Evolutionary conservation across 2,113 vertebrate species (phyloP), one percentile per base, ranked within the genome.

Genomic region (Hydrolagus affinis): DNA sequence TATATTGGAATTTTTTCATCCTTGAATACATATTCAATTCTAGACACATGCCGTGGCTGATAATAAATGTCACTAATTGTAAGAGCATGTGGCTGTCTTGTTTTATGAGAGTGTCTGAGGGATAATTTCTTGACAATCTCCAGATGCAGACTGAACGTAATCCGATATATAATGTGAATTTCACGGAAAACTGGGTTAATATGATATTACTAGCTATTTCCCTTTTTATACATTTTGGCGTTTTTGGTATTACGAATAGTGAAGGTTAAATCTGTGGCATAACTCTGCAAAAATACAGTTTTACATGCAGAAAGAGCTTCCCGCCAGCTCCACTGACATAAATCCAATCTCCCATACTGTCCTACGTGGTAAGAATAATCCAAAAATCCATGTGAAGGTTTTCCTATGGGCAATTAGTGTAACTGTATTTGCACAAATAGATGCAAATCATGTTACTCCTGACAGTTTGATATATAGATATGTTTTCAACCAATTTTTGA

Each of bases 1-100:
- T 60, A 60, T 60, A 32, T 60, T 77, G 14, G 15, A 64, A 30
- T 64, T 80, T 28, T 80, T 80, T 14, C 11, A 4, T 78, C 62
- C 60, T 64, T 57, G 28, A 80, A 17, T 60, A 17, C 10, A 64
- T 80, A 17, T 64, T 80, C 25, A 57, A 62, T 64, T 64, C 12
- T 64, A 64, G 60, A 64, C 12, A 21, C 44, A 64, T 14, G 12
- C 25, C 56, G 23, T 64, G 77, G n/a, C 25, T 57, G 60, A 14
- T 25, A 78, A 78, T 78, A 78, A n/a, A 60, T 78, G 12, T 25
- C 57, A 80, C 21, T 77, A 77, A 77, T 80, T 64, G 6, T 62
- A 80, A 64, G 77, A 64, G 57, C 59, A 80, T 28, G 60, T 80
- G 23, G 77, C 12, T 64, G 57, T 12, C 56, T 57, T 76, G 59